Evolutionary conservation across 2,113 vertebrate species (phyloP).

Genomic region (Columba janthina): DNA sequence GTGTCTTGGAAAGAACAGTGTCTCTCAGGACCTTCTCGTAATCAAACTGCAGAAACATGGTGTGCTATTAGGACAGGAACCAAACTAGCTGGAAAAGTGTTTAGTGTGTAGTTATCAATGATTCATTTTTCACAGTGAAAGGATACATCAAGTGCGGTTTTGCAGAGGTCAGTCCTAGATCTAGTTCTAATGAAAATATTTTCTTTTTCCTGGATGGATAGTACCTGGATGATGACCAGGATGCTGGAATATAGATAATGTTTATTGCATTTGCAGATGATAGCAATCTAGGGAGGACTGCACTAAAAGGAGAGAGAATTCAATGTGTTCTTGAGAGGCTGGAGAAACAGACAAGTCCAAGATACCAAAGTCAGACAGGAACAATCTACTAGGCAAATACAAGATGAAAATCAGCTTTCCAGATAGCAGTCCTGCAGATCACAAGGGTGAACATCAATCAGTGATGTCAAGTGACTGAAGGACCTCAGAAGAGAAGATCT

Average conservation of each 20-base stretch:
- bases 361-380: not conserved
- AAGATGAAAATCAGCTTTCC: not conserved
- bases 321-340: not conserved
- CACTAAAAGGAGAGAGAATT: not conserved
- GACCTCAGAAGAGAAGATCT: not conserved
- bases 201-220: slow-evolving; percentile 15
- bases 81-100: slow-evolving; percentile 11
- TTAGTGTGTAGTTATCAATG: not conserved
- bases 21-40: not conserved
- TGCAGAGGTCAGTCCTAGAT: slow-evolving; percentile 28
- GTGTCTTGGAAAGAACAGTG: not conserved
- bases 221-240: slow-evolving; percentile 44
- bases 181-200: slow-evolving; percentile 11
- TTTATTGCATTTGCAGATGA: slow-evolving; percentile 52
- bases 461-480: not conserved
- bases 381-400: not conserved
- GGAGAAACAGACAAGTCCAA: not conserved
- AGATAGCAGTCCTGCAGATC: not conserved
- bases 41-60: not conserved
- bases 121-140: slow-evolving; percentile 28
- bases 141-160: not conserved
- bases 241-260: slow-evolving; percentile 25
- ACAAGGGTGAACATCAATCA: not conserved
- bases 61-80: not conserved
- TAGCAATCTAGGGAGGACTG: not conserved